These are phyloP conservation scores for Cranoglanis bouderius DNA, from an alignment of 2,113 vertebrate genomes.

Conservation along the genomic window DNA sequence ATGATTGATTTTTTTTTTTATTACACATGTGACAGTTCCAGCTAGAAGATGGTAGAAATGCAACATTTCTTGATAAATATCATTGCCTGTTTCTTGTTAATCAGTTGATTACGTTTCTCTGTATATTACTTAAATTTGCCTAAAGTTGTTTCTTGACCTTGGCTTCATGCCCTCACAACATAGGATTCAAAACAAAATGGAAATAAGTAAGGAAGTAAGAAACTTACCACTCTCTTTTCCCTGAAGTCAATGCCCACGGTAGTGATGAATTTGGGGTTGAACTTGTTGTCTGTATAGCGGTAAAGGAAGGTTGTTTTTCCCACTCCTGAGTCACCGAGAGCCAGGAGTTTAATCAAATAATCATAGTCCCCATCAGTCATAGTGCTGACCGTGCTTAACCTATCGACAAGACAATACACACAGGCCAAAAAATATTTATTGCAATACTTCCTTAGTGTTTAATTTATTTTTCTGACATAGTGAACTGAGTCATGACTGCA, in stretches of 20 bases:
- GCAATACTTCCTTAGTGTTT: not conserved
- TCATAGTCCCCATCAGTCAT: conserved; percentile 98
- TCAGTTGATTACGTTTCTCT: not conserved
- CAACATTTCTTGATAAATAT: not conserved
- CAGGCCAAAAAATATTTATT: not conserved
- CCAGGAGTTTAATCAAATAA: conserved; percentile 95
- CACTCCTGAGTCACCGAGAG: conserved; percentile 92
- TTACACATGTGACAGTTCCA: not conserved
- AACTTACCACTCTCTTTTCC: conserved; percentile 95
- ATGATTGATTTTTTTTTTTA: not conserved
- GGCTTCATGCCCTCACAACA: not conserved
- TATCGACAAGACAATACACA: conserved; percentile 48
- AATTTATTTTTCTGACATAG: not conserved
- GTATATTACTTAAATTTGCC: too few species aligned
- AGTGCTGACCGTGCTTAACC: conserved; percentile 81
- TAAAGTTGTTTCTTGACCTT: not conserved
- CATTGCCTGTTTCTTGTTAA: not conserved
- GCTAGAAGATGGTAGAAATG: not conserved
- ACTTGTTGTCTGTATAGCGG: conserved; percentile 93
- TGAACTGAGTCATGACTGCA: not conserved
- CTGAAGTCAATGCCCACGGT: conserved; percentile 96
- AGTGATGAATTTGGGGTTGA: conserved; percentile 96
- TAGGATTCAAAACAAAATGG: not conserved
- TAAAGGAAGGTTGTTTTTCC: conserved; percentile 95
- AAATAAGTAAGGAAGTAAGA: not conserved